phyloP scores from a whole-genome alignment of 2,888 invertebrate species.

The Rhagium mordax region DNA sequence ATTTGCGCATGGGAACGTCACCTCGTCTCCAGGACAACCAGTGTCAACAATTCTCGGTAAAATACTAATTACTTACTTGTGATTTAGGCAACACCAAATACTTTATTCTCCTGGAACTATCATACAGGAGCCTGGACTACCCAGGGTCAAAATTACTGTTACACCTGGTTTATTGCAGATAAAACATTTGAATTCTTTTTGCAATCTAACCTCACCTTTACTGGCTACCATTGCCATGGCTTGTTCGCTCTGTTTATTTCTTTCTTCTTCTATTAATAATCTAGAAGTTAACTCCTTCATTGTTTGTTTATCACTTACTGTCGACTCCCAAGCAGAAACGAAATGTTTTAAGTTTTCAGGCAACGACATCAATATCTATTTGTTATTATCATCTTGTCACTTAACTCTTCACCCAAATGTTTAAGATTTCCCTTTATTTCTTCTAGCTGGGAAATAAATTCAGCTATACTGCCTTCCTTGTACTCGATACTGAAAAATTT shows the following conservation, averaged over 20 bases:
- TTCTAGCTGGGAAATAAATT: conserved; percentile 46
- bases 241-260: conserved; percentile 39
- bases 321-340: conserved; percentile 53
- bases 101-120: too few relatives aligned
- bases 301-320: conserved; percentile 45
- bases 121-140: too few relatives aligned
- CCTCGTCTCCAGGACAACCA: too few relatives aligned
- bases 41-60: too few relatives aligned
- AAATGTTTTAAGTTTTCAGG: conserved; percentile 48
- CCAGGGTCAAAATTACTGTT: too few relatives aligned
- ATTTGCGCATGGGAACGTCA: too few relatives aligned
- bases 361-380: conserved; percentile 49
- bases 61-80: too few relatives aligned
- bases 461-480: conserved; percentile 26
- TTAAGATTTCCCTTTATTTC: too few relatives aligned
- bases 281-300: conserved; percentile 51
- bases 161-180: background rate
- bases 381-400: conserved; percentile 47
- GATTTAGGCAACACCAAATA: too few relatives aligned
- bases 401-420: too few relatives aligned
- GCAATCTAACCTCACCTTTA: too few relatives aligned
- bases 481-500: conserved; percentile 48
- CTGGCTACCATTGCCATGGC: background rate
- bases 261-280: conserved; percentile 51
- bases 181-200: background rate